phyloP scores from a whole-genome alignment of 64 coral and sea anemone genomes.

The Pocillopora verrucosa region DNA sequence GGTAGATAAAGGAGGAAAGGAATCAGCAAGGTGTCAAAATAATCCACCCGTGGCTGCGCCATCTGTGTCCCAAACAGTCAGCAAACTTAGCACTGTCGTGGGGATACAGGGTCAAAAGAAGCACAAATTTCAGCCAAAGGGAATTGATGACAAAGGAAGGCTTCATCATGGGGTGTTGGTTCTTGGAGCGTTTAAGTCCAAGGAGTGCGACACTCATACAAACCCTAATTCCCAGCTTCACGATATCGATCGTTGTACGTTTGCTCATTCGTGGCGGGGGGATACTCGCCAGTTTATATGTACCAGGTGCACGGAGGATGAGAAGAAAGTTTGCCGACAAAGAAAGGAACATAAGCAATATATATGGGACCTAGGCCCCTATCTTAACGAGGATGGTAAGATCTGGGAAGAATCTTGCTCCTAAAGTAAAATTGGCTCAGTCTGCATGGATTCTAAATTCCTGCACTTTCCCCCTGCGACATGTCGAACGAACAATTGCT shows the following conservation, averaged over 20 bases:
- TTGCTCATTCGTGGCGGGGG: slow-evolving; percentile 8
- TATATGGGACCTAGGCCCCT: slow-evolving; percentile 37
- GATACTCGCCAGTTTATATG: slow-evolving; percentile 40
- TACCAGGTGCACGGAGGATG: not conserved
- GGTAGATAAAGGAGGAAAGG: too few relatives aligned
- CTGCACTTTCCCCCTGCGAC: too few relatives aligned
- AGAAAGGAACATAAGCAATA: not conserved
- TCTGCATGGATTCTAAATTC: too few relatives aligned
- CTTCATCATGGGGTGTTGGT: slow-evolving; percentile 40
- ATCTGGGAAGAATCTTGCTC: slow-evolving; percentile 9
- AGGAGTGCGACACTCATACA: not conserved
- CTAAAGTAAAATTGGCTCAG: too few relatives aligned
- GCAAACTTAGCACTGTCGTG: not conserved
- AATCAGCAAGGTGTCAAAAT: not conserved
- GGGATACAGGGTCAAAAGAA: not conserved
- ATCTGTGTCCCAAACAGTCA: too few relatives aligned
- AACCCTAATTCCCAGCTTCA: too few relatives aligned
- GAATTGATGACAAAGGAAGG: not conserved
- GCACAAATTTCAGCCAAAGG: not conserved
- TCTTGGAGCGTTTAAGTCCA: not conserved
- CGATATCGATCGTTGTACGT: not conserved
- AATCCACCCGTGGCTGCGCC: not conserved
- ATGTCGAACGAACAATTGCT: too few relatives aligned
- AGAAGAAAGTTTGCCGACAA: not conserved
- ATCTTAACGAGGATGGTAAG: not conserved